Base-by-base conservation (phyloP, 2,113 vertebrate species). In the Pelobates fuscus region DNA sequence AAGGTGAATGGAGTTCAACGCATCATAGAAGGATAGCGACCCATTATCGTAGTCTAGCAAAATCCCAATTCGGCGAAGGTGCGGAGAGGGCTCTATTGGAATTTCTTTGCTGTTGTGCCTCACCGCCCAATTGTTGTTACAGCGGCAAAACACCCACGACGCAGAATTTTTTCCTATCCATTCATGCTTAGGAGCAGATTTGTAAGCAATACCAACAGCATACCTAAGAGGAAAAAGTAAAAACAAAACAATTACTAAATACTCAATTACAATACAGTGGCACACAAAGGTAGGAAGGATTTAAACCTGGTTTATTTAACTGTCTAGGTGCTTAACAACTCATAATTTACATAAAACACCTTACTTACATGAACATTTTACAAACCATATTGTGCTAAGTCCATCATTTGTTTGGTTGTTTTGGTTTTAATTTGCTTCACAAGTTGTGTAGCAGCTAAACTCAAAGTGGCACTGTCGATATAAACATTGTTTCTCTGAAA, bases 141-240 rank as follows among this genome's bases (percentile, higher is more conserved):
- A 98, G 78, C 97, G 94, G 70, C 96, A 95, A 57, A 99, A 87
- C 0, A 96, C 96, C 97, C 97, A 99, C 7, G 97, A 95, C 64
- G 94, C 89, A 0, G 95, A 92, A 83, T 98, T 98, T 82, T 98
- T 98, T 26, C 97, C 97, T 0, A 98, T 94, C 97, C 97, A 99
- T 78, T 98, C 96, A 0, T 98, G 96, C 77, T 96, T 98, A 0
- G 97, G 97, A 0, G 97, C 96, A 0, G 96, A 96, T 72, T 98
- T 98, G 82, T 98, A 98, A 11, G 96, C 94, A 63, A 99, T 91
- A 8, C 97, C 97, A 67, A 99, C 93, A 8, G 97, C 97, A 83
- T 97, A 99, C 96, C 97, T 98, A 59, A 77, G 77, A 78, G 27
- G 18, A n/a, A 1, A 15, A 77, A 1, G 58, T 54, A 55, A 44